phyloP scores from a whole-genome alignment of 2,797 vertebrate genomes.

The Sebastes matsubarae region DNA sequence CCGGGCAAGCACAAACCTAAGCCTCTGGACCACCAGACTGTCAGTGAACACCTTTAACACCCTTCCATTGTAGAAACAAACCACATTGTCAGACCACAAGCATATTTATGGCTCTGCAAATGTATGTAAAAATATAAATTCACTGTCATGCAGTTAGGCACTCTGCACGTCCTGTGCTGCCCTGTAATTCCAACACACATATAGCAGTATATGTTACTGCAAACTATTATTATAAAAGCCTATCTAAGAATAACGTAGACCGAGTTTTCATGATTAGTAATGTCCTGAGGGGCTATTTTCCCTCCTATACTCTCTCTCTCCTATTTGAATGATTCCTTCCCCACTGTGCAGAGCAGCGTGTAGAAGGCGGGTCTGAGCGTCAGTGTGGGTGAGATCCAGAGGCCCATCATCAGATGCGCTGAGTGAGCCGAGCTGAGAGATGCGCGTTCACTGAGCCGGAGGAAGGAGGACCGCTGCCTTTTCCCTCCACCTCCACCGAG shows the following conservation, averaged over 20 bases:
- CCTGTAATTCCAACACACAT: background rate
- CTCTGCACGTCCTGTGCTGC: background rate
- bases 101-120: background rate
- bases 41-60: accelerated
- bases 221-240: background rate
- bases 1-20: background rate
- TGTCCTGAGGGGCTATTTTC: constrained; percentile 38
- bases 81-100: background rate
- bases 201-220: background rate
- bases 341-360: constrained; percentile 39
- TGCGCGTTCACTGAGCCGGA: constrained; percentile 67
- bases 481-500: constrained; percentile 46
- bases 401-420: constrained; percentile 81
- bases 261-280: constrained; percentile 38
- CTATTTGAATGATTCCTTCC: constrained; percentile 8
- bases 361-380: constrained; percentile 86
- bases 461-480: constrained; percentile 59
- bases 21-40: too few relatives aligned
- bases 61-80: background rate
- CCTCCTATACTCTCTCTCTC: background rate
- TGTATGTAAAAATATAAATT: background rate
- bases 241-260: constrained; percentile 9
- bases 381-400: constrained; percentile 83
- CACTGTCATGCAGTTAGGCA: background rate
- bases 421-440: constrained; percentile 84